Percentiles rank a stretch among this genome's conserved stretches.
Conservation (phyloP, 2,113 vertebrate species). For the Anolis sagrei region DNA sequence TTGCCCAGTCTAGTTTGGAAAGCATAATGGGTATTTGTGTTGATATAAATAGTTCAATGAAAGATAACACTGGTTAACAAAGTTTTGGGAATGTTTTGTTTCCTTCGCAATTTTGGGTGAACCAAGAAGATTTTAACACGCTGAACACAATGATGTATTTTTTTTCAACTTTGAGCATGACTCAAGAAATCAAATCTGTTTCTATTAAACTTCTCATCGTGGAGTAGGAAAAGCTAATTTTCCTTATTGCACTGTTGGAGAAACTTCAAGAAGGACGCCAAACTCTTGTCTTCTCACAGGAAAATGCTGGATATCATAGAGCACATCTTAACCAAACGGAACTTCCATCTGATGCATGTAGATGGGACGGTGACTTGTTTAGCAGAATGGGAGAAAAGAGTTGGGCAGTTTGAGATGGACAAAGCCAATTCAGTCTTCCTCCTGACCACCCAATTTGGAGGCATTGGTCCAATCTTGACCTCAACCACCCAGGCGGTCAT, state of each 20-base stretch:
- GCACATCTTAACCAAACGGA: conserved; percentile 78
- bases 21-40: no score
- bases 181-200: conserved; percentile 73
- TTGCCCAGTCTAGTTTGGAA: no score
- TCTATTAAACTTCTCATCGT: conserved; percentile 82
- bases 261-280: conserved; percentile 84
- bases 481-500: conserved; percentile 93
- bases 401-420: conserved; percentile 85
- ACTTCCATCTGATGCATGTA: conserved; percentile 81
- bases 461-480: conserved; percentile 91
- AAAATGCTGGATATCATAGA: conserved; percentile 93
- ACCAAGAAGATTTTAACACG: no score
- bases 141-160: no score
- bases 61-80: no score
- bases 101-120: no score
- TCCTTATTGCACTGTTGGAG: conserved; percentile 86
- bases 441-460: conserved; percentile 93
- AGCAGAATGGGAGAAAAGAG: conserved; percentile 84
- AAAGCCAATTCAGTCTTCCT: conserved; percentile 85
- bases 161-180: conserved; percentile 2
- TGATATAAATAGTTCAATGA: no score
- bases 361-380: conserved; percentile 89
- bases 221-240: conserved; percentile 92
- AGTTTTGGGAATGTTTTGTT: no score
- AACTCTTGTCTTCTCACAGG: conserved; percentile 92